phyloP scores from a whole-genome alignment of 2,113 vertebrate genomes.

The Coturnix japonica region DNA sequence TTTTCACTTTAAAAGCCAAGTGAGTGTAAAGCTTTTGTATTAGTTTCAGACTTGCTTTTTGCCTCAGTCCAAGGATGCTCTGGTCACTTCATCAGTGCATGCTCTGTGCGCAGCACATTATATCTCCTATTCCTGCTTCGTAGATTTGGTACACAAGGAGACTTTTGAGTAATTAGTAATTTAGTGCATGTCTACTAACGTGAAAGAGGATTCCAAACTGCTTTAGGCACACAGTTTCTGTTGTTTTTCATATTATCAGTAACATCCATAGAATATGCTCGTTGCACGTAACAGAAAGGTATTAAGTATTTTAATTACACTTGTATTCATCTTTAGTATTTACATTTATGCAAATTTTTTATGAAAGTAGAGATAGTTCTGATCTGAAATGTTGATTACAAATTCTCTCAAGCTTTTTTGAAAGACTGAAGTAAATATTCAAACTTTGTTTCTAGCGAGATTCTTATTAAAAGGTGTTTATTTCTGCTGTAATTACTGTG shows the following conservation, averaged over 20 bases:
- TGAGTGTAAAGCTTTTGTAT: not conserved
- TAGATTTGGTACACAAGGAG: not conserved
- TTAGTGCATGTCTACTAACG: not conserved
- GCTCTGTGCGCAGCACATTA: too few species aligned
- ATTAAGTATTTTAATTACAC: not conserved
- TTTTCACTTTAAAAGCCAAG: not conserved
- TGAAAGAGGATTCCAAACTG: not conserved
- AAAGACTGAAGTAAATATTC: not conserved
- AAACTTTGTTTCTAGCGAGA: not conserved
- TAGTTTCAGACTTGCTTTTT: not conserved
- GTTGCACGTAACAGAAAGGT: not conserved
- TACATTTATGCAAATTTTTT: not conserved
- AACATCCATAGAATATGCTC: not conserved
- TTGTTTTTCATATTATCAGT: not conserved
- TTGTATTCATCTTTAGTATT: not conserved
- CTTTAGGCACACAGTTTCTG: not conserved
- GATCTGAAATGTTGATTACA: not conserved
- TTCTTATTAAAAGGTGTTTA: not conserved
- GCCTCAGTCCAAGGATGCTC: not conserved
- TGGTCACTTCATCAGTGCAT: not conserved
- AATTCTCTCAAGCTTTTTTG: not conserved
- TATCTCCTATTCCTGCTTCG: not conserved
- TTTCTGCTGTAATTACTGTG: not conserved
- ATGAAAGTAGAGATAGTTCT: not conserved
- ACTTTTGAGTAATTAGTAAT: not conserved